These are phyloP conservation scores for Callipepla squamata DNA, from an alignment of 2,113 vertebrate genomes.

Conservation along the genomic window DNA sequence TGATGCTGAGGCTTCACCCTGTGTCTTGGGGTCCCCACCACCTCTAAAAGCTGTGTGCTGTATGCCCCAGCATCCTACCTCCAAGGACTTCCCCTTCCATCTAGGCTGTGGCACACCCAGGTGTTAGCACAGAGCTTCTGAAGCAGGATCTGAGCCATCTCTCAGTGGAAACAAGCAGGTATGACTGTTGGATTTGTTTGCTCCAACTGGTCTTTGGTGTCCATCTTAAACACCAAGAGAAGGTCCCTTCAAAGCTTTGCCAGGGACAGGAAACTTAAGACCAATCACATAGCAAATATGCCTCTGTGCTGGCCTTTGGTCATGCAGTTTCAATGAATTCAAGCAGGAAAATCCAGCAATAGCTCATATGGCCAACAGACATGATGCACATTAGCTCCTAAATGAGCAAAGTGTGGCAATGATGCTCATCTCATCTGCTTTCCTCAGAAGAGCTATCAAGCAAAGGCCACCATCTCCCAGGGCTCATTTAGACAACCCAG, in stretches of 20 bases:
- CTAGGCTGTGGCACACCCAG: background rate
- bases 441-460: background rate
- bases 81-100: rapidly evolving
- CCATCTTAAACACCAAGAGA: background rate
- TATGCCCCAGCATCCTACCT: background rate
- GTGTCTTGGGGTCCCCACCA: background rate
- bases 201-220: background rate
- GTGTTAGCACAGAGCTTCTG: background rate
- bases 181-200: rapidly evolving
- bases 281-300: background rate
- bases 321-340: background rate
- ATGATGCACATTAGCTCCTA: background rate
- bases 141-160: background rate
- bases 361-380: rapidly evolving
- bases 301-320: background rate
- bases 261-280: background rate
- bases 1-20: background rate
- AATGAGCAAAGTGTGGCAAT: background rate
- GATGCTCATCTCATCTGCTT: background rate
- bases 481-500: background rate
- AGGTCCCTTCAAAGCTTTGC: background rate
- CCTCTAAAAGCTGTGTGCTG: rapidly evolving
- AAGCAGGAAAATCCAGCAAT: background rate
- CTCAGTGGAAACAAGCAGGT: background rate
- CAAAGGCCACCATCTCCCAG: background rate